Percentiles rank a stretch among this genome's conserved stretches.
These are phyloP conservation scores for Rousettus leschenaultii DNA, from an alignment of 2,113 vertebrate genomes.

Conservation along the genomic window DNA sequence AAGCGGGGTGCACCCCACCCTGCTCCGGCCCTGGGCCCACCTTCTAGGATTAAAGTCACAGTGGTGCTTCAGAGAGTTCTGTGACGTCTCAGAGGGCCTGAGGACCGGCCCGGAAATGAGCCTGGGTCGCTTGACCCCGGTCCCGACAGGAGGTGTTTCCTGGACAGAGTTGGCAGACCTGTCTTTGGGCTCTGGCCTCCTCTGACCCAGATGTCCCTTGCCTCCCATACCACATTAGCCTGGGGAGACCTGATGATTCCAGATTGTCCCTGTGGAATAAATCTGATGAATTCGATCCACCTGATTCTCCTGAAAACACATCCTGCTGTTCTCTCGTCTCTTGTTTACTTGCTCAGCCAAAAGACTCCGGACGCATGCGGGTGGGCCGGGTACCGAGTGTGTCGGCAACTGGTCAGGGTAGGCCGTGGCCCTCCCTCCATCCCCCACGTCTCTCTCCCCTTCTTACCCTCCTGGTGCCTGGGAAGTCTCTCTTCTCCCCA, in stretches of 20 bases:
- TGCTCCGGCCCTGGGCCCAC: rapidly evolving
- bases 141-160: not conserved
- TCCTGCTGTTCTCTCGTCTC: not conserved
- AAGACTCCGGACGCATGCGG: not conserved
- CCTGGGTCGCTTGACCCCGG: not conserved
- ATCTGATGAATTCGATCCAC: not conserved
- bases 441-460: not conserved
- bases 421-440: not conserved
- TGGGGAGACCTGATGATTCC: not conserved
- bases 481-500: not conserved
- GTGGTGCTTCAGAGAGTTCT: not conserved
- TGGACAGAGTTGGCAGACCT: not conserved
- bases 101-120: not conserved
- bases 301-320: not conserved
- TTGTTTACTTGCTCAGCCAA: not conserved
- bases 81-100: not conserved
- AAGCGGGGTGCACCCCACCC: not conserved
- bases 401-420: not conserved
- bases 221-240: not conserved
- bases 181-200: not conserved
- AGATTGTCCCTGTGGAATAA: not conserved
- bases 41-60: not conserved
- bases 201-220: not conserved
- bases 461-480: not conserved
- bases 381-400: not conserved